Percentiles rank a stretch among this genome's conserved stretches.
Conservation (phyloP, 2,113 vertebrate species). For the Furnarius figulus region DNA sequence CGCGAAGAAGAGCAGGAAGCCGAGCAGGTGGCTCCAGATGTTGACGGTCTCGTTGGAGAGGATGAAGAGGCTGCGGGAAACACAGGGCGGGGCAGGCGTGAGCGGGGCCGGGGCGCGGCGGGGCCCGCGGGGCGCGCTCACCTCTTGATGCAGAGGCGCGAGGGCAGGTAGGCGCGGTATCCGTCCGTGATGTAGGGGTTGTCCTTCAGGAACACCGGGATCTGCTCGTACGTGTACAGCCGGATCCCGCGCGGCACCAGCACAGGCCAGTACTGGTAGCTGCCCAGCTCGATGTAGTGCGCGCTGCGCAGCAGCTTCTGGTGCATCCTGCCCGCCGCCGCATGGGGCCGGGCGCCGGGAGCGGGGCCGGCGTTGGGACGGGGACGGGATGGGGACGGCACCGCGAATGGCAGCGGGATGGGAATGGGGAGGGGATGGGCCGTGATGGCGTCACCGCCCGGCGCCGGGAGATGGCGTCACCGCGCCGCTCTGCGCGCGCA, state of each 20-base stretch:
- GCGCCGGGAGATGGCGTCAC: not conserved
- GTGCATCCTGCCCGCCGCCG: slow-evolving; percentile 77
- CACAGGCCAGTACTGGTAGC: slow-evolving; percentile 94
- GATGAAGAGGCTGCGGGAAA: slow-evolving; percentile 85
- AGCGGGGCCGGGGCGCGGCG: not conserved
- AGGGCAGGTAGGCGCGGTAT: slow-evolving; percentile 93
- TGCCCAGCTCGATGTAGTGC: slow-evolving; percentile 93
- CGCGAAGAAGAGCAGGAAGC: slow-evolving; percentile 90
- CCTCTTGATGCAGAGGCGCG: slow-evolving; percentile 92
- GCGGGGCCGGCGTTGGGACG: accelerated
- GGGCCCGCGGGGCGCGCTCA: slow-evolving; percentile 8
- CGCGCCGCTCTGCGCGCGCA: too few species aligned
- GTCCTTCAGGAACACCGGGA: slow-evolving; percentile 89
- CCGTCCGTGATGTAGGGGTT: slow-evolving; percentile 97
- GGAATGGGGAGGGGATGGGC: not conserved
- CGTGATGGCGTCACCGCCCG: not conserved
- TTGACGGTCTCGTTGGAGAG: slow-evolving; percentile 94
- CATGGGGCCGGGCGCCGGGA: too few species aligned
- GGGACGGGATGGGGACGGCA: not conserved
- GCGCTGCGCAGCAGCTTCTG: slow-evolving; percentile 88
- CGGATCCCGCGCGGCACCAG: slow-evolving; percentile 90
- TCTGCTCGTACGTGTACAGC: slow-evolving; percentile 93
- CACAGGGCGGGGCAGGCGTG: not conserved
- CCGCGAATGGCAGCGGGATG: accelerated
- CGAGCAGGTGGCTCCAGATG: slow-evolving; percentile 94